Evolutionary conservation across 1,140 invertebrate species (phyloP).

Genomic region (Bombus fervidus): DNA sequence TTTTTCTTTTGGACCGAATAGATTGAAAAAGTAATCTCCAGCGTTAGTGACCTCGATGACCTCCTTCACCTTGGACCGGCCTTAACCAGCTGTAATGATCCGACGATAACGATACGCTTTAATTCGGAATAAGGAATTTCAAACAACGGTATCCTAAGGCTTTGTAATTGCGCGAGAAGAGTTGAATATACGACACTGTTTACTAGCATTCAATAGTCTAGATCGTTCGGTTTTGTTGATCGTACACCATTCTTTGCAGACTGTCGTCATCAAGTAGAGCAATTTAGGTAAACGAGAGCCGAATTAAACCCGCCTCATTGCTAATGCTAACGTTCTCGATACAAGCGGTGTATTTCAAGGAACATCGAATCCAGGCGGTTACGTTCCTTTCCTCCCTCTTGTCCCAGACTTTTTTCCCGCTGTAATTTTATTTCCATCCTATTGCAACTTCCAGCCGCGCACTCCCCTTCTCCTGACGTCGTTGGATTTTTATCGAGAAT

Average conservation of each 20-base stretch:
- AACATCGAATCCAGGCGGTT: conserved; percentile 20
- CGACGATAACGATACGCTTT: not conserved
- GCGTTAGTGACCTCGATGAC: too few relatives aligned
- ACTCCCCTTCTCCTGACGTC: conserved; percentile 44
- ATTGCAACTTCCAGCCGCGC: conserved; percentile 24
- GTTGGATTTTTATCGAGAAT: conserved; percentile 77
- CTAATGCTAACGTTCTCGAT: conserved; percentile 70
- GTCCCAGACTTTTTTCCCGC: conserved; percentile 40
- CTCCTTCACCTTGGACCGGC: too few relatives aligned
- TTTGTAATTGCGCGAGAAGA: not conserved
- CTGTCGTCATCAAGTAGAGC: conserved; percentile 45
- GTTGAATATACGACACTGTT: not conserved
- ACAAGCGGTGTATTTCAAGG: conserved; percentile 57
- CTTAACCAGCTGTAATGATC: too few relatives aligned
- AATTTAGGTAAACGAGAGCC: conserved; percentile 79
- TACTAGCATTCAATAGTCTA: not conserved
- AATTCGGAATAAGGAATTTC: not conserved
- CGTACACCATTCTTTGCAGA: not conserved
- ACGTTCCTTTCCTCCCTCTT: conserved; percentile 1
- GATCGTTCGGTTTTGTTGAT: not conserved
- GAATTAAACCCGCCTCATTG: conserved; percentile 77
- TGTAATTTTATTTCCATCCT: conserved; percentile 77
- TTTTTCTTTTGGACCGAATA: not conserved
- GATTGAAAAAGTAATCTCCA: not conserved
- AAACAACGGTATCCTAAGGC: not conserved